A percentile compares a stretch with the other conserved stretches of the same genome.
Evolutionary conservation across 1,140 invertebrate species (phyloP).

Genomic region (Chionoecetes opilio): DNA sequence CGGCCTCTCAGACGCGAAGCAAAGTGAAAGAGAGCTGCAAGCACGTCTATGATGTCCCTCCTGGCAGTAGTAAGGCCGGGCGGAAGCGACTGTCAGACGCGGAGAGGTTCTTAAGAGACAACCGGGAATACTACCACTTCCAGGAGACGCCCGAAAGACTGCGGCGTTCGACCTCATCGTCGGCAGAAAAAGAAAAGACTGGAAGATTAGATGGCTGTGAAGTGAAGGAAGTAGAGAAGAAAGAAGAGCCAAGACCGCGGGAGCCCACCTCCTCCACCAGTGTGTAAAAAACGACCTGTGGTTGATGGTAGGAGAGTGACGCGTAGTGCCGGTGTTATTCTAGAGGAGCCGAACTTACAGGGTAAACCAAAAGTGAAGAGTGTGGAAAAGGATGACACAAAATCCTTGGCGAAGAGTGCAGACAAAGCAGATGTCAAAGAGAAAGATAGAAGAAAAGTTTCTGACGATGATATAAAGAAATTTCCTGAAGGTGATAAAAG

Average conservation of each 20-base stretch:
- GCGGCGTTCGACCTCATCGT: constrained; percentile 70
- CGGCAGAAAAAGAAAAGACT: constrained; percentile 53
- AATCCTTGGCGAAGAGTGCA: not conserved
- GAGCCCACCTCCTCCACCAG: not conserved
- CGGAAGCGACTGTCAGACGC: constrained; percentile 80
- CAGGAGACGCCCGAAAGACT: constrained; percentile 80
- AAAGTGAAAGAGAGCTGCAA: constrained; percentile 65
- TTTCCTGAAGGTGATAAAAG: constrained; percentile 22
- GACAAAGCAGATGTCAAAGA: constrained; percentile 59
- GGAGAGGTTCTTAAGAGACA: constrained; percentile 80
- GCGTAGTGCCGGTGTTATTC: constrained; percentile 54
- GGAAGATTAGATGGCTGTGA: constrained; percentile 58
- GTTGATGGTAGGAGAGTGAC: constrained; percentile 61
- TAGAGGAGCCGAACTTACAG: constrained; percentile 39
- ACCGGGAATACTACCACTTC: constrained; percentile 81
- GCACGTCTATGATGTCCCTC: constrained; percentile 33
- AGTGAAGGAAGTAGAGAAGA: constrained; percentile 58
- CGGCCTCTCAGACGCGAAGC: constrained; percentile 34
- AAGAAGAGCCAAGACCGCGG: constrained; percentile 57
- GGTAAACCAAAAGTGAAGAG: constrained; percentile 37
- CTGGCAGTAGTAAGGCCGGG: constrained; percentile 60
- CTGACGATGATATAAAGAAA: constrained; percentile 42
- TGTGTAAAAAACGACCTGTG: constrained; percentile 42
- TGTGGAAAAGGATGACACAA: constrained; percentile 39
- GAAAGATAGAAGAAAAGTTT: not conserved